Evolutionary conservation across 2,797 vertebrate species (phyloP).

Genomic region (Anguilla pacifica): DNA sequence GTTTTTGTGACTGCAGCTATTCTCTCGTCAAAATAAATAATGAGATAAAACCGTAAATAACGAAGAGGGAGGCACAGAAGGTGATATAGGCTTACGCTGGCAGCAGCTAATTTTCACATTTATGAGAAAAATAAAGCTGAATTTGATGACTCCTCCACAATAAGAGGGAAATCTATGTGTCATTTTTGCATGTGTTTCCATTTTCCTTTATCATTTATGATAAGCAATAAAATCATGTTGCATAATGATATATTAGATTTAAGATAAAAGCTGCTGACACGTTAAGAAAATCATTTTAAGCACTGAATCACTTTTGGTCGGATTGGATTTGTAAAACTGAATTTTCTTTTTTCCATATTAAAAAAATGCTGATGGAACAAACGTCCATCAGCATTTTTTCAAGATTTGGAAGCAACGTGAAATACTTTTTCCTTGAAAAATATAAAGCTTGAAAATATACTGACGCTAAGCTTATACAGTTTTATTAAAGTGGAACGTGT

Average conservation of each 20-base stretch:
- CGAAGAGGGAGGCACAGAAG: background rate
- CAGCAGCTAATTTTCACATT: background rate
- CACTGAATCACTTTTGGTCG: background rate
- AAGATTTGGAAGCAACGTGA: background rate
- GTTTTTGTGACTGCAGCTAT: conserved; percentile 34
- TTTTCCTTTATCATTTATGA: conserved; percentile 7
- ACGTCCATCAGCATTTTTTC: background rate
- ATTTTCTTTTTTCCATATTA: background rate
- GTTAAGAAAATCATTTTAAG: background rate
- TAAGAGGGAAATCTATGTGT: background rate
- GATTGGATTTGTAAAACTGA: background rate
- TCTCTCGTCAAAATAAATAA: conserved; percentile 18
- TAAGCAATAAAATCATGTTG: background rate
- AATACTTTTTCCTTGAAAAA: background rate
- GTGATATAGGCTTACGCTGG: background rate
- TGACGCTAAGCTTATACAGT: background rate
- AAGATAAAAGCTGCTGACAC: background rate
- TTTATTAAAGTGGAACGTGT: background rate
- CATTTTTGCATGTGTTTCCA: background rate
- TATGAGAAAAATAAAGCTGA: background rate
- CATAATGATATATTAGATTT: background rate
- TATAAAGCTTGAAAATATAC: background rate
- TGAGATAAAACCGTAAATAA: background rate
- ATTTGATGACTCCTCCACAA: background rate
- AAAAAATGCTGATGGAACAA: background rate